These are phyloP conservation scores for Sclerurus mexicanus DNA, from an alignment of 2,113 vertebrate genomes.

Conservation along the genomic window DNA sequence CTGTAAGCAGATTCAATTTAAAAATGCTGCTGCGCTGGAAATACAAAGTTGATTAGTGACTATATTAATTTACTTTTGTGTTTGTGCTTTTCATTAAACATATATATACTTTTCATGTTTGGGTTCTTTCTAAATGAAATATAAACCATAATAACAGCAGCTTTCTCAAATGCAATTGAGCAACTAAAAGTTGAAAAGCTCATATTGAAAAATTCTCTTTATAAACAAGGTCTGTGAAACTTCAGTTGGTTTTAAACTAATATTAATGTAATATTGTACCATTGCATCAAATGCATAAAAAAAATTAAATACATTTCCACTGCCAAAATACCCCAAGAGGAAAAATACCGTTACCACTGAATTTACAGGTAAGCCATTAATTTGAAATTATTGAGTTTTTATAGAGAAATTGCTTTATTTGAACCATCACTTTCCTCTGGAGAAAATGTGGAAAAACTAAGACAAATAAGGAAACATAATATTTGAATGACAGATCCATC, in stretches of 20 bases:
- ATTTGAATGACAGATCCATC: background rate
- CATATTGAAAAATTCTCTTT: background rate
- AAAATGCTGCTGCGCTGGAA: background rate
- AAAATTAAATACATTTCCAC: background rate
- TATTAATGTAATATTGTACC: background rate
- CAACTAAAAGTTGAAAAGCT: background rate
- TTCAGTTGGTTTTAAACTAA: background rate
- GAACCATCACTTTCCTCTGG: background rate
- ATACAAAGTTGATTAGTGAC: background rate
- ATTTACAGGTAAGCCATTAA: background rate
- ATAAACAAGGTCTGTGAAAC: background rate
- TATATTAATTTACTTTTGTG: background rate
- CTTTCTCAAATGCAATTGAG: background rate
- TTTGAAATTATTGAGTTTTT: background rate
- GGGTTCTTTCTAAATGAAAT: background rate
- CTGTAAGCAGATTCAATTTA: background rate
- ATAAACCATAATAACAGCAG: background rate
- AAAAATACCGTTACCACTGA: background rate
- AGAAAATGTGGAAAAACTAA: background rate
- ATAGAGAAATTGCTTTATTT: background rate
- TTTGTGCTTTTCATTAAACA: background rate
- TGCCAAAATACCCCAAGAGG: background rate
- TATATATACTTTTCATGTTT: background rate
- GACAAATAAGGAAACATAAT: background rate
- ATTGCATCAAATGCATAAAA: background rate